These are phyloP conservation scores for Siniperca undulata DNA, from an alignment of 2,797 vertebrate genomes.

Conservation along the genomic window DNA sequence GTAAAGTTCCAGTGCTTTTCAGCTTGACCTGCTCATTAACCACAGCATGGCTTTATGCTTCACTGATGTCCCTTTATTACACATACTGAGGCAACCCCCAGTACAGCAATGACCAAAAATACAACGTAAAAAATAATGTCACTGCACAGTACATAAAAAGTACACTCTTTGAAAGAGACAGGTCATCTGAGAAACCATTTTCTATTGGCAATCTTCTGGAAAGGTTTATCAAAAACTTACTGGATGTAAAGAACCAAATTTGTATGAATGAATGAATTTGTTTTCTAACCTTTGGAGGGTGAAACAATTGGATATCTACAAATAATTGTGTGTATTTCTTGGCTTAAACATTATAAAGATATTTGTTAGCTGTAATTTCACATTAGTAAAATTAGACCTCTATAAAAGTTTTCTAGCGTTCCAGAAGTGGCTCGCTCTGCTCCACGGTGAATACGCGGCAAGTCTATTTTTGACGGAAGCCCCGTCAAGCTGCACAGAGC, in stretches of 20 bases:
- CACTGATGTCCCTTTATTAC: background rate
- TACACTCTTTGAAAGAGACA: background rate
- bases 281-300: background rate
- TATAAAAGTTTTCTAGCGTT: too few relatives aligned
- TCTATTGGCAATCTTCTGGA: background rate
- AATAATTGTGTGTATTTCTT: background rate
- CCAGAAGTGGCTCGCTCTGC: too few relatives aligned
- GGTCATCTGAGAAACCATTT: background rate
- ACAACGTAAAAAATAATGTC: background rate
- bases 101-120: background rate
- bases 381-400: too few relatives aligned
- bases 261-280: background rate
- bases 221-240: background rate
- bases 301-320: background rate
- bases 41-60: background rate
- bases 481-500: too few relatives aligned
- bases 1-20: background rate
- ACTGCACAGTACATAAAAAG: background rate
- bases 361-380: background rate
- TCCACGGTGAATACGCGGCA: too few relatives aligned
- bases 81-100: background rate
- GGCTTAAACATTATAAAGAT: background rate
- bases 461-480: too few relatives aligned
- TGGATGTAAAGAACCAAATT: too few relatives aligned
- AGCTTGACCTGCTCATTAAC: slow-evolving; percentile 31